Base-by-base conservation (phyloP, 2,888 invertebrate species). In the Orchesella flavescens region DNA sequence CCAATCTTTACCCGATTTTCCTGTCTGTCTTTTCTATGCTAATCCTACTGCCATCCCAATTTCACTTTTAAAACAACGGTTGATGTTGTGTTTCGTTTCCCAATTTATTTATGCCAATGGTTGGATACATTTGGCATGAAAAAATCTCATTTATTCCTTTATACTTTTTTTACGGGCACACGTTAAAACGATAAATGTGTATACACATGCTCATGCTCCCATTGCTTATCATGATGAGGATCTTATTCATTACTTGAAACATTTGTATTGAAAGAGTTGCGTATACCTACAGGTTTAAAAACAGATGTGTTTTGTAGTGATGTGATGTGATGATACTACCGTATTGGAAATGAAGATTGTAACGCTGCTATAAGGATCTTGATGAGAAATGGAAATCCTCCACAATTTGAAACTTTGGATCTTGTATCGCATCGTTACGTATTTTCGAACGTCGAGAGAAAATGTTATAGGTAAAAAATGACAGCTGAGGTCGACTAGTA, bases 91-190 rank as follows among this genome's bases (percentile, higher is more conserved):
- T 3, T 53, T 53, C 53, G n/a, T 9, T n/a, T 15, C 53, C 9
- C 53, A 53, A n/a, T n/a, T n/a, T 57, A 17, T 57, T 57, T 15
- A 53, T 53, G 53, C 53, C 44, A n/a, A 23, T 10, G 44, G 34
- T 53, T 17, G 65, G 44, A 43, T 65, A 17, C 44, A 43, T 65
- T 65, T 65, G 65, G 65, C 65, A 65, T 34, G 65, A 43, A 34
- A 65, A 65, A 65, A 34, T 65, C 44, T 65, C 65, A 65, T 65
- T 65, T 65, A 34, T 65, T 65, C 65, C 15, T 24, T 65, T 9
- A 34, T 23, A 59, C 44, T 34, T 21, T 61, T 13, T 61, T 34
- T 34, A n/a, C 34, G 34, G 24, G 61, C 23, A 24, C 61, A 17
- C 21, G 7, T n/a, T 10, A 10, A 9, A 17, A n/a, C 10, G 10